These are phyloP conservation scores for Drosophila quinaria DNA, from an alignment of 2,888 invertebrate species.

Conservation along the genomic window DNA sequence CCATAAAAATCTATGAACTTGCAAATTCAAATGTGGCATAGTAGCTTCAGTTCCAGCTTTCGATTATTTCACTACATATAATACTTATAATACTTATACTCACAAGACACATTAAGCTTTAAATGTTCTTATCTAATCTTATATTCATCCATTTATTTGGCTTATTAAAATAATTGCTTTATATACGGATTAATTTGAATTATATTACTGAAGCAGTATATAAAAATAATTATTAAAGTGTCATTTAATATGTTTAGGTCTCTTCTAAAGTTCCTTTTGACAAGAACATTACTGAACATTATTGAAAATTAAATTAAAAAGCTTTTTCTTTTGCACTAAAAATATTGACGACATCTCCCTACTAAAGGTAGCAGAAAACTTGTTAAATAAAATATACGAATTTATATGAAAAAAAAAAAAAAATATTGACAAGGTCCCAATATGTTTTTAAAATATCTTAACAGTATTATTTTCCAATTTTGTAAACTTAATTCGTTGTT, in stretches of 20 bases:
- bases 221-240: slow-evolving; percentile 3
- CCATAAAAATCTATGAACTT: slow-evolving; percentile 26
- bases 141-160: slow-evolving; percentile 26
- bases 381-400: no score
- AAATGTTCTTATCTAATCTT: slow-evolving; percentile 10
- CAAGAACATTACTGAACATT: neutral
- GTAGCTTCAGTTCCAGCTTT: neutral
- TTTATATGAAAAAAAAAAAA: no score
- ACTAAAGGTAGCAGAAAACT: no score
- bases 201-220: slow-evolving; percentile 1
- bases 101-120: neutral
- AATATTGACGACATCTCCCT: no score
- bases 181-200: slow-evolving; percentile 7
- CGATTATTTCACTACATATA: neutral
- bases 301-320: no score
- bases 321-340: neutral
- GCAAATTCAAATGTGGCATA: slow-evolving; percentile 25
- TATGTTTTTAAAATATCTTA: no score
- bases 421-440: neutral
- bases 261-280: neutral
- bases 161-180: slow-evolving; percentile 3
- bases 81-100: no score
- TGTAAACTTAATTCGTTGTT: no score
- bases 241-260: neutral
- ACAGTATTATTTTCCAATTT: no score